phyloP scores from a whole-genome alignment of 2,888 invertebrate species.

The Plusia festucae region DNA sequence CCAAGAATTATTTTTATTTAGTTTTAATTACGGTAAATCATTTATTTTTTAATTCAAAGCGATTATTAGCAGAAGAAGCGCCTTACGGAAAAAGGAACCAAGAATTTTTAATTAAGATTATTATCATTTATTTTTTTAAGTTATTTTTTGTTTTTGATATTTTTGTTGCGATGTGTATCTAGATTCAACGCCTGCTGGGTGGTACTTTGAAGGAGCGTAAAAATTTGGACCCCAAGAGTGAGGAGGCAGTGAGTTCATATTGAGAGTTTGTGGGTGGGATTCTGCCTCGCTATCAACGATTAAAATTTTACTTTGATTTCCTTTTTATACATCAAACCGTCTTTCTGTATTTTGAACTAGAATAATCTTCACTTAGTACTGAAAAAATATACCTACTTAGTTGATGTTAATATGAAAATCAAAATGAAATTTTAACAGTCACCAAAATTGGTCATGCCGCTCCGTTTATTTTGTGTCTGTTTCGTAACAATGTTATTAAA shows the following conservation, averaged over 20 bases:
- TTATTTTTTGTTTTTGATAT: conserved; percentile 69
- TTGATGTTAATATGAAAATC: conserved; percentile 8
- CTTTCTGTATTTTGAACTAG: background rate
- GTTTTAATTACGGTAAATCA: background rate
- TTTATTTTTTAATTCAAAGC: conserved; percentile 3
- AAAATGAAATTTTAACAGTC: conserved; percentile 37
- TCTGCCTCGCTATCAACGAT: conserved; percentile 43
- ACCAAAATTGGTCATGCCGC: conserved; percentile 34
- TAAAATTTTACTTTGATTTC: conserved; percentile 55
- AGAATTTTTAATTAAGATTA: conserved; percentile 33
- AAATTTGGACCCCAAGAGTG: conserved; percentile 91
- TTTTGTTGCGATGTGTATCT: conserved; percentile 75
- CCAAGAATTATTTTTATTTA: background rate
- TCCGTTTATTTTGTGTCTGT: conserved; percentile 22
- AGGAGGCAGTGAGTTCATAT: conserved; percentile 91
- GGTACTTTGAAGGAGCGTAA: conserved; percentile 91
- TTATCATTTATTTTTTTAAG: conserved; percentile 49
- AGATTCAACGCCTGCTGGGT: conserved; percentile 93
- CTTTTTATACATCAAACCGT: background rate
- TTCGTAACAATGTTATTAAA: conserved; percentile 5
- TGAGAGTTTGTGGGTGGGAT: conserved; percentile 62
- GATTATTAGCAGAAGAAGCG: conserved; percentile 28
- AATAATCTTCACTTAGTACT: background rate
- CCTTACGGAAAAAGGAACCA: conserved; percentile 62
- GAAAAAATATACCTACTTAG: background rate